A percentile compares a stretch with the other conserved stretches of the same genome.
Evolutionary conservation across 2,113 vertebrate species (phyloP).

Genomic region (Pipa parva): DNA sequence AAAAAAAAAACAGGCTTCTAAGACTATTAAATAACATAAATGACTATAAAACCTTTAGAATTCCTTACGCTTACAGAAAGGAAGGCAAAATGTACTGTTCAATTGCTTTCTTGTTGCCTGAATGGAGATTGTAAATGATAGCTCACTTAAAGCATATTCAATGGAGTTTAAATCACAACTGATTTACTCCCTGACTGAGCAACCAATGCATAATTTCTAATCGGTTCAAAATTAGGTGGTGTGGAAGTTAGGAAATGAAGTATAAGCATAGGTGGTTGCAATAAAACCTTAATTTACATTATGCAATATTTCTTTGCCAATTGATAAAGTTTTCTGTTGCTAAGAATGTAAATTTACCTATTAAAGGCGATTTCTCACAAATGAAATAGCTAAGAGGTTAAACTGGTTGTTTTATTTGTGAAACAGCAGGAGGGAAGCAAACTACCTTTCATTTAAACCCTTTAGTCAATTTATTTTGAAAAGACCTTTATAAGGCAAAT

Average conservation of each 20-base stretch:
- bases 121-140: conserved; percentile 42
- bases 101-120: conserved; percentile 38
- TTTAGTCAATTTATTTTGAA: no score
- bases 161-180: conserved; percentile 42
- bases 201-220: conserved; percentile 42
- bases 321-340: no score
- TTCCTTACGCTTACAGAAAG: conserved; percentile 16
- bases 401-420: background rate
- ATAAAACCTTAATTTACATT: conserved; percentile 5
- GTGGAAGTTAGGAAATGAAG: conserved; percentile 29
- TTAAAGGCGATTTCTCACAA: no score
- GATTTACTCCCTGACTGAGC: conserved; percentile 44
- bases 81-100: conserved; percentile 34
- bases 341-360: no score
- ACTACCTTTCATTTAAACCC: no score
- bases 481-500: no score
- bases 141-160: conserved; percentile 41
- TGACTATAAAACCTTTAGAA: conserved; percentile 27
- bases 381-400: no score
- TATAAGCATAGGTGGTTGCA: conserved; percentile 38
- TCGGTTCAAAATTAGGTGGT: conserved; percentile 38
- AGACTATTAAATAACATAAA: conserved; percentile 27
- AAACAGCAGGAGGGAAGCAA: no score
- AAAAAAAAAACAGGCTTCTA: conserved; percentile 13
- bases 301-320: conserved; percentile 1